Base-by-base conservation (phyloP, 2,113 vertebrate species). In the Aramus guarauna region DNA sequence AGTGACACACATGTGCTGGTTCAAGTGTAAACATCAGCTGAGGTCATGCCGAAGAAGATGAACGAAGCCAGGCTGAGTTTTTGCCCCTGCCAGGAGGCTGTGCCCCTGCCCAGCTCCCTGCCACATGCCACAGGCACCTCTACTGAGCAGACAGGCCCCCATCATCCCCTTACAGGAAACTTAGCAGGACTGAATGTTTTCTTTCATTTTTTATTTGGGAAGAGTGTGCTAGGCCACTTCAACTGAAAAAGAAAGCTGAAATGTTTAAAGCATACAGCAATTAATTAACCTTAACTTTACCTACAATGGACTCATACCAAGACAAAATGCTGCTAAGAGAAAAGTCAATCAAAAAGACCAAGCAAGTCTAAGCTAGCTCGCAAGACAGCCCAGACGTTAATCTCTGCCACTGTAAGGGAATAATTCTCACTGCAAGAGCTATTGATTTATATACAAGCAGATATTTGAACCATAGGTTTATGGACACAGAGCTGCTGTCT, bases 31-130 rank as follows among this genome's bases (percentile, higher is more conserved):
- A 68, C 16, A 88, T 9, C 0, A 0, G 29, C 18, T 50, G 39
- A 88, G 60, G 27, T 52, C 36, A 72, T 0, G 9, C 0, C 0
- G n/a, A 26, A 88, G 43, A 63, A 29, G 21, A 68, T 0, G 0
- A 48, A 68, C 26, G 13, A n/a, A 3, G 8, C 16, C 1, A 0
- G 15, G 45, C 63, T 39, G 39, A 26, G 45, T 26, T 32, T 58
- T 55, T 78, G 30, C 27, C 59, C 81, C 63, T 47, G 22, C 30
- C 50, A 9, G 29, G 50, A 36, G 27, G 30, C 52, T 27, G 26
- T 26, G 15, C 43, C 63, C 48, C 50, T 72, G 41, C 39, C 72
- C 18, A 36, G 55, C 53, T 66, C 39, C 67, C 55, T 2, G 0
- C 19, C 29, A 4, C 0, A 0, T 37, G 27, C 82, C 86, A 52